A percentile compares a stretch with the other conserved stretches of the same genome.
Conservation (phyloP, 2,113 vertebrate species). For the Piprites chloris region DNA sequence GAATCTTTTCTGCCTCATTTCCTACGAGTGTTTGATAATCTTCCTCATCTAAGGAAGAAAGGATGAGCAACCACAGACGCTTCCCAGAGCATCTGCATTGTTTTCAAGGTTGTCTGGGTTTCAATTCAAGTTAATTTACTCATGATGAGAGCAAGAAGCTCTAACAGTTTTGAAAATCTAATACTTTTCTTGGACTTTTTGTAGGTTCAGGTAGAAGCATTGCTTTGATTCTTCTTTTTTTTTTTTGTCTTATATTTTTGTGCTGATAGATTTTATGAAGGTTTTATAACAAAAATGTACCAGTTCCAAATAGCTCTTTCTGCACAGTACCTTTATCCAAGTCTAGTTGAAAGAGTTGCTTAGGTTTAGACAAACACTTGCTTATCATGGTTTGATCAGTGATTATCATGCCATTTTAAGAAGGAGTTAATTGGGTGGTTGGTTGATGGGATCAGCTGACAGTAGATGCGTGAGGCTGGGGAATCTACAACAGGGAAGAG, state of each 20-base stretch:
- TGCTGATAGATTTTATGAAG: not conserved
- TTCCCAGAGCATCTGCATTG: not conserved
- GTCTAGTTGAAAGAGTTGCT: not conserved
- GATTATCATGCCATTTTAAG: not conserved
- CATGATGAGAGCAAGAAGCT: not conserved
- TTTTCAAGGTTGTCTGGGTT: slow-evolving; percentile 14
- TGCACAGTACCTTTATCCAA: not conserved
- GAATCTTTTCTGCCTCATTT: not conserved
- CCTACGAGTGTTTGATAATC: not conserved
- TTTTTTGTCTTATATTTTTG: not conserved
- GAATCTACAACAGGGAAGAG: not conserved
- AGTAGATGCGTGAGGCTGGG: not conserved
- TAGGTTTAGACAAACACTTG: not conserved
- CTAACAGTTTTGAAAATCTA: not conserved
- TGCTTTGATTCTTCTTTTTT: not conserved
- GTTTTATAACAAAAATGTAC: not conserved
- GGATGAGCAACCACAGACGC: not conserved
- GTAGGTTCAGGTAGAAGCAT: not conserved
- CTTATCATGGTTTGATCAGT: not conserved
- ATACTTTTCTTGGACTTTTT: not conserved
- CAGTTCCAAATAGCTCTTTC: not conserved
- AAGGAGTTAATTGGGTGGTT: not conserved
- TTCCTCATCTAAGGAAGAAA: not conserved
- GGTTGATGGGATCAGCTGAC: not conserved
- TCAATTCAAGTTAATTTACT: not conserved